phyloP scores from a whole-genome alignment of 2,113 vertebrate species.

The Ctenomys sociabilis region DNA sequence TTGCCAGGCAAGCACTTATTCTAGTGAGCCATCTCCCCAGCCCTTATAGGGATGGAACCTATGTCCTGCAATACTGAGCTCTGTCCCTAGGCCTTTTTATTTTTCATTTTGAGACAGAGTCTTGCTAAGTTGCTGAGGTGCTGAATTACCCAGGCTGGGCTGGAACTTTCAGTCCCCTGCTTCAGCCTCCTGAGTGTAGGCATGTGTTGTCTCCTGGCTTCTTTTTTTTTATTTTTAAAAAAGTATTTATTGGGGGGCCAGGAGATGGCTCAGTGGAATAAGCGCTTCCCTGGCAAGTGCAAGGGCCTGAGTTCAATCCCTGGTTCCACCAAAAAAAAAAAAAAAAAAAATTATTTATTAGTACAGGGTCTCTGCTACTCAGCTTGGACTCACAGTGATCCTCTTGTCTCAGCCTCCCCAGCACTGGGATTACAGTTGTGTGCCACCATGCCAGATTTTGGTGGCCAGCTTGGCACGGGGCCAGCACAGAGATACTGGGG shows the following conservation, averaged over 20 bases:
- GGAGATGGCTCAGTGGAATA: too few species aligned
- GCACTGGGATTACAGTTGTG: not conserved
- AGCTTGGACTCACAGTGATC: not conserved
- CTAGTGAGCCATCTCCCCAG: too few species aligned
- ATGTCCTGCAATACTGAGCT: not conserved
- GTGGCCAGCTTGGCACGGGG: too few species aligned
- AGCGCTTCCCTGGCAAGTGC: too few species aligned
- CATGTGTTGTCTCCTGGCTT: too few species aligned
- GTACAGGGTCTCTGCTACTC: too few species aligned
- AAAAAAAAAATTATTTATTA: not conserved
- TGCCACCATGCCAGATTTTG: not conserved
- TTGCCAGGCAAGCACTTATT: too few species aligned
- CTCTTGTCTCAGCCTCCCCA: not conserved
- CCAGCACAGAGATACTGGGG: too few species aligned
- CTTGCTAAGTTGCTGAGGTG: not conserved
- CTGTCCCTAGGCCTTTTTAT: not conserved
- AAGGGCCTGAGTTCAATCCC: too few species aligned
- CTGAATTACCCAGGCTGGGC: not conserved
- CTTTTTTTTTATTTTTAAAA: not conserved
- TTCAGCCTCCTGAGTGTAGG: not conserved
- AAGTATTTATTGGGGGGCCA: too few species aligned
- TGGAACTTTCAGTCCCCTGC: not conserved
- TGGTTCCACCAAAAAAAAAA: too few species aligned
- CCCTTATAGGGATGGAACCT: not conserved
- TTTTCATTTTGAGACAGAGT: not conserved